Evolutionary conservation across 2,888 invertebrate species (phyloP).

Genomic region (Acanthosoma haemorrhoidale): DNA sequence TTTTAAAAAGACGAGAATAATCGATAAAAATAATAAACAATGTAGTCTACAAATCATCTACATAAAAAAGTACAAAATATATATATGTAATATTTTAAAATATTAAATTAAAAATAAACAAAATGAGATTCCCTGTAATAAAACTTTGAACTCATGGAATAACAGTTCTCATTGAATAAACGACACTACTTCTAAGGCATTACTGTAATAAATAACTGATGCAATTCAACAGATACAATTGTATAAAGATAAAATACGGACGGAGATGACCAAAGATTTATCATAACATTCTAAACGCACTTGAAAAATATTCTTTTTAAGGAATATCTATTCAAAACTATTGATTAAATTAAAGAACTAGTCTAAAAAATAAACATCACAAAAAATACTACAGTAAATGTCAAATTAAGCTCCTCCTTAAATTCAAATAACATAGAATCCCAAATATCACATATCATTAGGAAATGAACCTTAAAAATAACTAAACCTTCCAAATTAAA

Average conservation of each 20-base stretch:
- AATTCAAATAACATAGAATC: no score
- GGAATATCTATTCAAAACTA: not conserved
- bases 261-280: constrained; percentile 2
- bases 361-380: not conserved
- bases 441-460: no score
- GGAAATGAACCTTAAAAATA: no score
- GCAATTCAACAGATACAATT: not conserved
- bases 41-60: not conserved
- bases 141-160: not conserved
- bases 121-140: constrained; percentile 17
- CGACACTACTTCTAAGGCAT: not conserved
- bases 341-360: not conserved
- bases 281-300: not conserved
- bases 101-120: not conserved
- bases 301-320: not conserved
- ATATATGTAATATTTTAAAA: not conserved
- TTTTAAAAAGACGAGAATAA: not conserved
- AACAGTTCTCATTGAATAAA: not conserved
- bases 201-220: not conserved
- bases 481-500: no score
- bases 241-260: not conserved
- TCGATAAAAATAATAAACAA: not conserved
- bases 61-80: constrained; percentile 10
- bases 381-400: not conserved
- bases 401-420: not conserved